Evolutionary conservation across 2,888 invertebrate genomes (phyloP).

Genomic region (Leptinotarsa tumamoca): DNA sequence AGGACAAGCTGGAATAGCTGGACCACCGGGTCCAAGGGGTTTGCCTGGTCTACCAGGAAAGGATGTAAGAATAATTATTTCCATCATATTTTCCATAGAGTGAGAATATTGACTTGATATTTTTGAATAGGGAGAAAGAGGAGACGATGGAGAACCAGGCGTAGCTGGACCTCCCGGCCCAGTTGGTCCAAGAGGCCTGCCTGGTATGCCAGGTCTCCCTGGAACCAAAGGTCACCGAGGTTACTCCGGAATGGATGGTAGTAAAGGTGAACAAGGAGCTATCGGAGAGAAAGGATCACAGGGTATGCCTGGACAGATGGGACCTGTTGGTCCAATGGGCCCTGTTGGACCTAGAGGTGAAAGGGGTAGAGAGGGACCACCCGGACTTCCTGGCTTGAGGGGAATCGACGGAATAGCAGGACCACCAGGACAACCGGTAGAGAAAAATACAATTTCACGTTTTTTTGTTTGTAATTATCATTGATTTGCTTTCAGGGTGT

Average conservation of each 20-base stretch:
- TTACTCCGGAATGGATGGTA: conserved; percentile 82
- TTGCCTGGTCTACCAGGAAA: conserved; percentile 79
- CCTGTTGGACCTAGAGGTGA: conserved; percentile 85
- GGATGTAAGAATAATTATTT: conserved; percentile 71
- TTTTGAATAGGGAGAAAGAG: conserved; percentile 74
- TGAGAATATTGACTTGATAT: neutral
- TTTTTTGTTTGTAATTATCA: neutral
- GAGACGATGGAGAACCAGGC: conserved; percentile 86
- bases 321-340: conserved; percentile 79
- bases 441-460: neutral
- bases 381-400: conserved; percentile 81
- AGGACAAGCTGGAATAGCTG: conserved; percentile 75
- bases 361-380: conserved; percentile 85
- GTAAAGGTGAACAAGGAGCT: conserved; percentile 83
- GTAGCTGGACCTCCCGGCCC: conserved; percentile 78
- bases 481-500: conserved; percentile 71
- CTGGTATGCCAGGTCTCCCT: conserved; percentile 83
- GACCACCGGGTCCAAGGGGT: conserved; percentile 73
- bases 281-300: conserved; percentile 81
- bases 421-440: conserved; percentile 79
- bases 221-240: conserved; percentile 88
- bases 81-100: neutral
- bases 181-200: conserved; percentile 78
- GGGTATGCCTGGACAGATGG: conserved; percentile 78
- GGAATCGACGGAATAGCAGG: conserved; percentile 85